Base-by-base conservation (phyloP, 2,888 invertebrate species). In the Atrina japonica region DNA sequence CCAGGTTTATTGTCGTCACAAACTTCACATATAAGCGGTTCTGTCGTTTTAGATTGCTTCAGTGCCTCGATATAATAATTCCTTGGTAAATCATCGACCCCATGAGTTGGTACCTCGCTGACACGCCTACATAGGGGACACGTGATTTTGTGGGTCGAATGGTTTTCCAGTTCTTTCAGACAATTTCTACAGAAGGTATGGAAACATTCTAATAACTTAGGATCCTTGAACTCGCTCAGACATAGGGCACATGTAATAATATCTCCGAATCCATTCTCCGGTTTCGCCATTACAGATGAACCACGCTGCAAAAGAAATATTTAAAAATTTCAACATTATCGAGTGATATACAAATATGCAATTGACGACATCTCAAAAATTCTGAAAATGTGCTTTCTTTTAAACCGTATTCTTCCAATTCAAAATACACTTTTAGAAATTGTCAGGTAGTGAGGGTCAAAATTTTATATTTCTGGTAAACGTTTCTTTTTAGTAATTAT, bases 171-270 rank as follows among this genome's bases (percentile, higher is more conserved):
- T 23, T 58, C 40, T 58, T 25, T 41, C 5, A 58, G 35, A 30
- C 58, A 58, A 1, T 14, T 25, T 18, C 30, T 23, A 21, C 58
- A 58, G 41, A 41, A 58, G 5, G 58, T 41, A 23, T 58, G 58
- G 41, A 21, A 58, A 16, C 58, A 58, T 3, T 40, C 1, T 23
- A 58, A 25, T 21, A 58, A 41, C 16, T 16, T 58, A 0, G 58
- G 58, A 16, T 58, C 58, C 14, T 7, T 43, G 29, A 23, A 58
- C 11, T 23, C 23, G 1, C 41, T 41, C 5, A 41, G 25, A 41
- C 58, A 58, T 25, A 58, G 16, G 0, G 58, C 9, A 25, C 58
- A 58, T 16, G 25, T 58, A 2, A 58, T 5, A 5, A 35, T 35
- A 35, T 55, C 35, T 1, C 11, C 11, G 5, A 35, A 7, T 35